Percentiles rank a stretch among this genome's conserved stretches.
Conservation (phyloP, 2,113 vertebrate species). For the Chionodraco myersi region DNA sequence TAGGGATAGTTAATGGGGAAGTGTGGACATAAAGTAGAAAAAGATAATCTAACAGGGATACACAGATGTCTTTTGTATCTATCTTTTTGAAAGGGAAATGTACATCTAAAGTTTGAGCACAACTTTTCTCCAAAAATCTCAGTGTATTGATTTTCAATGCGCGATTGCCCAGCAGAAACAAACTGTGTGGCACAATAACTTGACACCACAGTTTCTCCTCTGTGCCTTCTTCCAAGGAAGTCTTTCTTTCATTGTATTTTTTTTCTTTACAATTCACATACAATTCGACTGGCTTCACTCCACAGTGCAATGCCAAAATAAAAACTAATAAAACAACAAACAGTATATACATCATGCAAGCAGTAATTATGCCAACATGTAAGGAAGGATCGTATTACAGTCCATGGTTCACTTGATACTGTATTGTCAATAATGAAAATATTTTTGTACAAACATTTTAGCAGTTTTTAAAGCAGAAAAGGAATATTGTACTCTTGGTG, state of each 20-base stretch:
- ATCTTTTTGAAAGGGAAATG: background rate
- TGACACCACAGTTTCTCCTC: background rate
- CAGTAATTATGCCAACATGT: background rate
- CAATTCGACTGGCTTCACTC: slow-evolving; percentile 1
- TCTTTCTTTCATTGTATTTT: background rate
- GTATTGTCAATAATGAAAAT: too few relatives aligned
- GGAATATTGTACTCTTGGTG: background rate
- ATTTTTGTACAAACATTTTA: background rate
- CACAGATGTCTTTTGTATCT: background rate
- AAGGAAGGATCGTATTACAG: background rate
- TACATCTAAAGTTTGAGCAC: background rate
- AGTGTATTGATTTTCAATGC: background rate
- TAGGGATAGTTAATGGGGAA: too few relatives aligned
- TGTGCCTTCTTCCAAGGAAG: background rate
- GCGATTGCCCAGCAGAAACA: background rate
- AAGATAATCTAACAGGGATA: background rate
- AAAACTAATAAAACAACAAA: background rate
- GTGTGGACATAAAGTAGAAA: background rate
- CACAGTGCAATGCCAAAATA: background rate
- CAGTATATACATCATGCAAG: background rate
- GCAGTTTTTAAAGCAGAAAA: background rate
- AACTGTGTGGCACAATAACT: background rate
- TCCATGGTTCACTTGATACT: background rate
- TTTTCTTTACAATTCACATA: background rate
- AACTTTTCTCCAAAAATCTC: background rate